Evolutionary conservation across 2,797 vertebrate genomes (phyloP).

Genomic region (Furcifer pardalis): DNA sequence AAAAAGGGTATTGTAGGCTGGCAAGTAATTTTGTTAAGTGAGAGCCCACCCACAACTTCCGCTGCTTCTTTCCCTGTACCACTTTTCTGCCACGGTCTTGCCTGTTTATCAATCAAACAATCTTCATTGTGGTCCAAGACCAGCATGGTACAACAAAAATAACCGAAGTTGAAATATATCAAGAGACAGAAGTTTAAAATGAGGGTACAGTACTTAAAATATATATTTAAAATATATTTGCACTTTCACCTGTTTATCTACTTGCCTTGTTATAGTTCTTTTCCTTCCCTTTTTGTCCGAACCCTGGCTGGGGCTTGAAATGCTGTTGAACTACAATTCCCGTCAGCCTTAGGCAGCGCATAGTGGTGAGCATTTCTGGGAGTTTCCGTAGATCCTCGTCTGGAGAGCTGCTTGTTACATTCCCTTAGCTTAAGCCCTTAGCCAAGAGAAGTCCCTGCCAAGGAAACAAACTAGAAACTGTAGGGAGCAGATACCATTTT

Average conservation of each 20-base stretch:
- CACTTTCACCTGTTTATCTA: too few species aligned
- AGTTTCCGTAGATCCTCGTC: too few species aligned
- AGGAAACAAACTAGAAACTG: neutral
- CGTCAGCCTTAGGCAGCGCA: too few species aligned
- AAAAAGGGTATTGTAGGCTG: neutral
- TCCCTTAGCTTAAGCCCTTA: neutral
- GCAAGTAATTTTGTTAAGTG: neutral
- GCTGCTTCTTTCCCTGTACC: neutral
- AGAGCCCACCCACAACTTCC: neutral
- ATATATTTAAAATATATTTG: too few species aligned
- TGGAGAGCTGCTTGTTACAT: too few species aligned
- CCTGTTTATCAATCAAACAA: neutral
- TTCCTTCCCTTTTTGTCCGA: neutral
- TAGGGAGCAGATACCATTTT: neutral
- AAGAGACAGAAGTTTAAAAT: too few species aligned
- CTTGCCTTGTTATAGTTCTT: too few species aligned
- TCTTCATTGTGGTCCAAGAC: too few species aligned
- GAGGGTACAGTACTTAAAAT: too few species aligned
- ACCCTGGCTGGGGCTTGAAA: neutral
- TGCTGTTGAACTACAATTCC: neutral
- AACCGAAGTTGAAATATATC: too few species aligned
- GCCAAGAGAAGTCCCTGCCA: neutral
- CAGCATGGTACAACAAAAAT: too few species aligned
- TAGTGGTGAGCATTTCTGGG: too few species aligned
- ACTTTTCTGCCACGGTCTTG: neutral